Percentiles rank a stretch among this genome's conserved stretches.
Conservation (phyloP, 1,140 invertebrate species). For the Euura lappo region DNA sequence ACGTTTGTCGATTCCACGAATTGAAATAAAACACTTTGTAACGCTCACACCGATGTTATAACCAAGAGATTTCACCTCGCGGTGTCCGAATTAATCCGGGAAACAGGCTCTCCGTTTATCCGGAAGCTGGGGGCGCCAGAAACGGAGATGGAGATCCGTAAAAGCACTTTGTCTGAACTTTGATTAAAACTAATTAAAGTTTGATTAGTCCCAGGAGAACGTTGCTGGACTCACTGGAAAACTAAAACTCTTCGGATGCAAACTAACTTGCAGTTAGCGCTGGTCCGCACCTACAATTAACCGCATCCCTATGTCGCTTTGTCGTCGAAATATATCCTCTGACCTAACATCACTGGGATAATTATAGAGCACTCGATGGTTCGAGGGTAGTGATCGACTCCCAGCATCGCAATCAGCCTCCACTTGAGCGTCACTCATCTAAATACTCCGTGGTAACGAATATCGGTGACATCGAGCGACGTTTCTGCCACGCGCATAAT, state of each 20-base stretch:
- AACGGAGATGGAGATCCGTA: background rate
- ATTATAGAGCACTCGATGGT: background rate
- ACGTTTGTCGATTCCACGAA: no score
- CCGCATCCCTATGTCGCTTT: no score
- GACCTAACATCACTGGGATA: background rate
- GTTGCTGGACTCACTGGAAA: background rate
- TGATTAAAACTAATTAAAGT: slow-evolving; percentile 9
- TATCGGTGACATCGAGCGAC: no score
- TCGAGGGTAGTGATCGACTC: background rate
- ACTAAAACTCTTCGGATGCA: background rate
- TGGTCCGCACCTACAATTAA: background rate
- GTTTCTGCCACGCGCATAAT: no score
- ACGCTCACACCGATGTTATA: no score
- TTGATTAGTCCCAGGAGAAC: background rate
- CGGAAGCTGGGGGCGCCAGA: no score
- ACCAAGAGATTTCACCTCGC: background rate
- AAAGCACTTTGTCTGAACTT: slow-evolving; percentile 4
- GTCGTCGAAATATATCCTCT: no score
- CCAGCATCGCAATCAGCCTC: no score
- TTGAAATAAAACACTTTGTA: no score
- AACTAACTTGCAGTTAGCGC: background rate
- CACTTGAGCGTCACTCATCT: no score
- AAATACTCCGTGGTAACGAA: no score
- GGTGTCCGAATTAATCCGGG: background rate
- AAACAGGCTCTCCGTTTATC: no score